These are phyloP conservation scores for Dasypus novemcinctus DNA, from an alignment of 2,113 vertebrate genomes.

Conservation along the genomic window DNA sequence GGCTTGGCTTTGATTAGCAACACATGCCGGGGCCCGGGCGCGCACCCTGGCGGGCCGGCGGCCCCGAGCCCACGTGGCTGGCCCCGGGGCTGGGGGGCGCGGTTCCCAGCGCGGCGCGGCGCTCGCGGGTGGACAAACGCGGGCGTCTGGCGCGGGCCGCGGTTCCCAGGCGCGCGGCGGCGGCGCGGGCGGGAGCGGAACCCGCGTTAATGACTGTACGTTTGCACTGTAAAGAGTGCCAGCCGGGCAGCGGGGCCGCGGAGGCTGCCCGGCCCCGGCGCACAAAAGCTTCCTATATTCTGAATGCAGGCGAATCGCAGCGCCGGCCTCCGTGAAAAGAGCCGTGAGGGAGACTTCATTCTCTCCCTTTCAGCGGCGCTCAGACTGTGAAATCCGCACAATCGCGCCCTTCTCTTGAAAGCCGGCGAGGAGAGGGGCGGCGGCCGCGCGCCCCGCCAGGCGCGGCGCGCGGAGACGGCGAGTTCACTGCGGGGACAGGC, in stretches of 20 bases:
- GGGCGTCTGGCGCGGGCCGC: not conserved
- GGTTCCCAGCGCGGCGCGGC: not conserved
- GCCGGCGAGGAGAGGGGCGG: slow-evolving; percentile 6
- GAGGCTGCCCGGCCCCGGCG: not conserved
- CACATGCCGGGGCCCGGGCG: slow-evolving; percentile 22
- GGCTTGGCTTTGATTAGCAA: slow-evolving; percentile 45
- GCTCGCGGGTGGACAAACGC: slow-evolving; percentile 37
- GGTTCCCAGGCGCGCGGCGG: slow-evolving; percentile 65
- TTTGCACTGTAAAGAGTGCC: slow-evolving; percentile 17
- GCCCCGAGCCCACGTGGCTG: slow-evolving; percentile 16
- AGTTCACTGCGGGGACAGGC: slow-evolving; percentile 71
- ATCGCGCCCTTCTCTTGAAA: slow-evolving; percentile 46
- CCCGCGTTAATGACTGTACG: slow-evolving; percentile 49
- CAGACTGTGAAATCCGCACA: slow-evolving; percentile 49
- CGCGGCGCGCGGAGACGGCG: slow-evolving; percentile 41
- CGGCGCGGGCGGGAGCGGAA: slow-evolving; percentile 18
- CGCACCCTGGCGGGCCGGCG: not conserved
- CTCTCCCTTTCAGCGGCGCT: slow-evolving; percentile 49
- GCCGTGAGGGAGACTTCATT: slow-evolving; percentile 52
- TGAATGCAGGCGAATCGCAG: slow-evolving; percentile 56
- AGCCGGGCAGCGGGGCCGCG: slow-evolving; percentile 43
- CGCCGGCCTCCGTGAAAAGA: slow-evolving; percentile 61
- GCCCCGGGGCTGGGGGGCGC: not conserved
- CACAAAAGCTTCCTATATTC: slow-evolving; percentile 58
- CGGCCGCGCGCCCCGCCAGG: slow-evolving; percentile 49